Conservation (phyloP, 2,888 invertebrate species). For the Gasteruption jaculator region DNA sequence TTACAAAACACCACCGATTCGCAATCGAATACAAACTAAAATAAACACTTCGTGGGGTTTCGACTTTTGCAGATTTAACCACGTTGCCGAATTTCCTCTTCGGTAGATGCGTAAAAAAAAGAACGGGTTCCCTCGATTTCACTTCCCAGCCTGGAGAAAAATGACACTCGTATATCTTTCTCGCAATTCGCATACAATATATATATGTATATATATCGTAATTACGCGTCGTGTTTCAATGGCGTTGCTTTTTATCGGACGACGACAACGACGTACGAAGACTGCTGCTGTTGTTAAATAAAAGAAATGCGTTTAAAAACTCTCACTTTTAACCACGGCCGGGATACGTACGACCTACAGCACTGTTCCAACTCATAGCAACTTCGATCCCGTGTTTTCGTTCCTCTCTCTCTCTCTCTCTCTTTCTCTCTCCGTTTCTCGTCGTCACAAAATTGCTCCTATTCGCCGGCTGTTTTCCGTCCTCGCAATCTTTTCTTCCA, state of each 20-base stretch:
- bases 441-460: slow-evolving; percentile 3
- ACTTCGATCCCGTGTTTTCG: slow-evolving; percentile 5
- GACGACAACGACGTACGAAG: slow-evolving; percentile 7
- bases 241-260: no score
- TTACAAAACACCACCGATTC: slow-evolving; percentile 25
- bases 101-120: no score
- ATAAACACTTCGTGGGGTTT: neutral
- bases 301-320: slow-evolving; percentile 5
- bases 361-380: slow-evolving; percentile 34
- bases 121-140: no score
- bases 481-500: slow-evolving; percentile 5
- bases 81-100: no score
- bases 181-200: no score
- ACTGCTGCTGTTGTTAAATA: slow-evolving; percentile 9
- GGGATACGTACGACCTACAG: slow-evolving; percentile 26
- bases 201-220: no score
- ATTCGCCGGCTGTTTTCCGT: slow-evolving; percentile 20
- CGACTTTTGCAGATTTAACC: slow-evolving; percentile 4
- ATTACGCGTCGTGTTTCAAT: no score
- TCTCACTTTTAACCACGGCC: slow-evolving; percentile 31
- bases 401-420: no score
- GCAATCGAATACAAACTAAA: slow-evolving; percentile 4
- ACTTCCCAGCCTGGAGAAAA: no score
- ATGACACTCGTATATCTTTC: no score
- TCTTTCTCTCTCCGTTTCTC: slow-evolving; percentile 4